phyloP scores from a whole-genome alignment of 2,797 vertebrate species.

The Peromyscus eremicus region DNA sequence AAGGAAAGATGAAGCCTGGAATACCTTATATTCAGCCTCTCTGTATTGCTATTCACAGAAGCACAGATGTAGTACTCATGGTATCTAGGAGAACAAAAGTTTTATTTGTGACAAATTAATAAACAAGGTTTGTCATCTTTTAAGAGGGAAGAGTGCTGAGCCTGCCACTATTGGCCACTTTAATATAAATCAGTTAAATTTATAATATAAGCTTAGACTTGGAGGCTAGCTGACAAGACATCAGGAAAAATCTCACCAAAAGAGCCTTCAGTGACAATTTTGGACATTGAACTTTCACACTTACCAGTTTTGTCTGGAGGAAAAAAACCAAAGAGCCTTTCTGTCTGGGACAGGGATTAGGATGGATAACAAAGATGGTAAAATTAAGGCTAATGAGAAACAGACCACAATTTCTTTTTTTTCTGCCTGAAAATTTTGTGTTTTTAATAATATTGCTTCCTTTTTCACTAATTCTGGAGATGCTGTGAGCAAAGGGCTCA shows the following conservation, averaged over 20 bases:
- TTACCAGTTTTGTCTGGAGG: neutral
- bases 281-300: neutral
- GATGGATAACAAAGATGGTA: neutral
- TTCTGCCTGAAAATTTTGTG: neutral
- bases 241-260: neutral
- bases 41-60: conserved; percentile 58
- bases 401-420: neutral
- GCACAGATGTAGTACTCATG: neutral
- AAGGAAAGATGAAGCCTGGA: conserved; percentile 29
- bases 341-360: neutral
- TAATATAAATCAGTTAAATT: conserved; percentile 61
- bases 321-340: neutral
- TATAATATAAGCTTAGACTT: conserved; percentile 30
- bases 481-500: neutral
- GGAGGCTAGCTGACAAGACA: conserved; percentile 25
- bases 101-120: neutral
- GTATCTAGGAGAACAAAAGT: neutral
- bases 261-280: neutral
- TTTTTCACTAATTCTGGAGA: neutral
- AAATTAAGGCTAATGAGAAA: neutral
- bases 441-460: neutral
- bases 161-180: neutral
- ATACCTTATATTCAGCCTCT: neutral
- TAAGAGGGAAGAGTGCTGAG: conserved; percentile 26
- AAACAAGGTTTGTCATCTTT: conserved; percentile 11